phyloP scores from a whole-genome alignment of 2,113 vertebrate genomes.

The Xerus inauris region DNA sequence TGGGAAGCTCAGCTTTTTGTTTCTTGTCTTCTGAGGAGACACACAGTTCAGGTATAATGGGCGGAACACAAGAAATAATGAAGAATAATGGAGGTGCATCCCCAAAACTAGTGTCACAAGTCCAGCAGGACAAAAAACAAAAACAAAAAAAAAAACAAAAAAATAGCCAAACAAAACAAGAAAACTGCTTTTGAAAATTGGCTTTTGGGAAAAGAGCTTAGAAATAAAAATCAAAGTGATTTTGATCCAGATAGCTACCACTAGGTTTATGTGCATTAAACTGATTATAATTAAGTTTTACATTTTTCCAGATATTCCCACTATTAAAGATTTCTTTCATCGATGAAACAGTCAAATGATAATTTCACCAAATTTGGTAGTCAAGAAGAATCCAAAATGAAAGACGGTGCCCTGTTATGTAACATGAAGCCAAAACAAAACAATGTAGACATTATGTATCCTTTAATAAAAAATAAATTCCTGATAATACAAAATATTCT shows the following conservation, averaged over 20 bases:
- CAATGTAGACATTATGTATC: not conserved
- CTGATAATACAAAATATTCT: not conserved
- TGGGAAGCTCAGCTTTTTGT: not conserved
- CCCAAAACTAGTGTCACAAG: not conserved
- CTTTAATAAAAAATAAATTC: not conserved
- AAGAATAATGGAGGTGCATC: constrained; percentile 32
- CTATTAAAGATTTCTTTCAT: not conserved
- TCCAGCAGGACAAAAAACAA: not conserved
- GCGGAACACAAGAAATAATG: not conserved
- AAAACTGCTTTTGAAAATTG: not conserved
- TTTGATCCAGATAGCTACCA: not conserved
- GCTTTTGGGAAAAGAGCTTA: not conserved
- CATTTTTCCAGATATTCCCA: not conserved
- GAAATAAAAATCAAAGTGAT: constrained; percentile 25
- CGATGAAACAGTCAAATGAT: not conserved
- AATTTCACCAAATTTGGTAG: not conserved
- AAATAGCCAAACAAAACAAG: not conserved
- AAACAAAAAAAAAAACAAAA: not conserved
- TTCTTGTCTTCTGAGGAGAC: constrained; percentile 51
- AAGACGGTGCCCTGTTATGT: not conserved
- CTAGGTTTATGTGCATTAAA: not conserved
- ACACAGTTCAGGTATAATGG: constrained; percentile 2
- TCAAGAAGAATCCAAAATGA: not conserved
- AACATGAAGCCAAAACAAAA: not conserved
- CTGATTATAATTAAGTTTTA: not conserved